Percentiles rank a stretch among this genome's conserved stretches.
Conservation (phyloP, 1,140 invertebrate species). For the Theocolax elegans region DNA sequence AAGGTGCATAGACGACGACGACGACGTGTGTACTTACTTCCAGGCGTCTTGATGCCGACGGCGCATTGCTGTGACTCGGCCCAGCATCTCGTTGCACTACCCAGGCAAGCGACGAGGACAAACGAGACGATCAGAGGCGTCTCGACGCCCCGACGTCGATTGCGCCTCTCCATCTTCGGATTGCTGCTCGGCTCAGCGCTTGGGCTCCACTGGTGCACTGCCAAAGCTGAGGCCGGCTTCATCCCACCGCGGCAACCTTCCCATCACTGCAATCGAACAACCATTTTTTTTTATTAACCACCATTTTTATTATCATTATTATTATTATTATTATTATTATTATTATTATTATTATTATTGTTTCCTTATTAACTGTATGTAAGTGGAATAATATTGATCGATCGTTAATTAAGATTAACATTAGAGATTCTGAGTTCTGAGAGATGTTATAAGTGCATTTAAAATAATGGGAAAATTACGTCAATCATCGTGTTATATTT, state of each 20-base stretch:
- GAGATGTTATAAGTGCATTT: too few species aligned
- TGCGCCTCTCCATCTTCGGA: not conserved
- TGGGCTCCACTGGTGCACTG: not conserved
- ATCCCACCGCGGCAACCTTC: constrained; percentile 4
- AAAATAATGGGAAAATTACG: too few species aligned
- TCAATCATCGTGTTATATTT: too few species aligned
- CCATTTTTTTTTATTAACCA: too few species aligned
- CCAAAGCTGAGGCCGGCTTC: constrained; percentile 13
- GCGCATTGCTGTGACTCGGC: constrained; percentile 49
- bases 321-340: too few species aligned
- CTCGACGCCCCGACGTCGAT: not conserved
- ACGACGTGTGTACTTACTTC: constrained; percentile 58
- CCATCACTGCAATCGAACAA: constrained; percentile 9
- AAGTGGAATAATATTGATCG: too few species aligned
- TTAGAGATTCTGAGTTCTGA: too few species aligned
- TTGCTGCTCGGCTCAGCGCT: not conserved
- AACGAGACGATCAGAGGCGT: not conserved
- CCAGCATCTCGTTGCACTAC: not conserved
- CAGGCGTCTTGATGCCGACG: constrained; percentile 52
- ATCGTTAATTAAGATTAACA: too few species aligned
- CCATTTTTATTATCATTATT: too few species aligned
- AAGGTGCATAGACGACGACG: too few species aligned
- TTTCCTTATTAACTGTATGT: too few species aligned
- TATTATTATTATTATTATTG: too few species aligned
- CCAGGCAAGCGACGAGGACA: not conserved